Conservation (phyloP, 2,113 vertebrate genomes). For the human region DNA sequence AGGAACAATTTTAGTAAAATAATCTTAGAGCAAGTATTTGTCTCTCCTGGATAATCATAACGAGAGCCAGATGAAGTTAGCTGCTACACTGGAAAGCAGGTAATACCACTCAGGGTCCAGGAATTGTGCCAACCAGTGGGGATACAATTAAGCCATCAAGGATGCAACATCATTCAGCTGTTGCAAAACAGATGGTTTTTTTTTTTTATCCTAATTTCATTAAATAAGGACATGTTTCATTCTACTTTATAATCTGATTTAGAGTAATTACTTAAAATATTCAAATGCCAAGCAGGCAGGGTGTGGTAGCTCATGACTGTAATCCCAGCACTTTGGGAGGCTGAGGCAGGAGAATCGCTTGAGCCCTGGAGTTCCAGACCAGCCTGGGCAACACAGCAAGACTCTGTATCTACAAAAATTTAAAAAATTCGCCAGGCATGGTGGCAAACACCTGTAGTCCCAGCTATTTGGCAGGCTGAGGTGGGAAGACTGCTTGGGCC, state of each 20-base stretch:
- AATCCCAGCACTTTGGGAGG: too few species aligned
- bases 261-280: neutral
- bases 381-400: too few species aligned
- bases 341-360: too few species aligned
- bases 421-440: too few species aligned
- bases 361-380: too few species aligned
- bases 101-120: neutral
- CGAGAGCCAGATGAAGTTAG: neutral
- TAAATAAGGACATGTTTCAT: neutral
- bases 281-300: neutral
- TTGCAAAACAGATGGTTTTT: constrained; percentile 7
- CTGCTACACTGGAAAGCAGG: neutral
- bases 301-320: too few species aligned
- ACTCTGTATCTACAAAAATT: too few species aligned
- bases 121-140: neutral
- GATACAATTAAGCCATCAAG: neutral
- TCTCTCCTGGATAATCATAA: neutral
- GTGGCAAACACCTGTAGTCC: too few species aligned
- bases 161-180: neutral
- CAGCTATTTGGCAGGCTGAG: too few species aligned
- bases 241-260: neutral
- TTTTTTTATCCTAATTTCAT: constrained; percentile 47
- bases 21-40: neutral
- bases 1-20: neutral
- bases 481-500: too few species aligned